A percentile compares a stretch with the other conserved stretches of the same genome.
phyloP scores from a whole-genome alignment of 2,888 invertebrate species.

The Thereva nobilitata region DNA sequence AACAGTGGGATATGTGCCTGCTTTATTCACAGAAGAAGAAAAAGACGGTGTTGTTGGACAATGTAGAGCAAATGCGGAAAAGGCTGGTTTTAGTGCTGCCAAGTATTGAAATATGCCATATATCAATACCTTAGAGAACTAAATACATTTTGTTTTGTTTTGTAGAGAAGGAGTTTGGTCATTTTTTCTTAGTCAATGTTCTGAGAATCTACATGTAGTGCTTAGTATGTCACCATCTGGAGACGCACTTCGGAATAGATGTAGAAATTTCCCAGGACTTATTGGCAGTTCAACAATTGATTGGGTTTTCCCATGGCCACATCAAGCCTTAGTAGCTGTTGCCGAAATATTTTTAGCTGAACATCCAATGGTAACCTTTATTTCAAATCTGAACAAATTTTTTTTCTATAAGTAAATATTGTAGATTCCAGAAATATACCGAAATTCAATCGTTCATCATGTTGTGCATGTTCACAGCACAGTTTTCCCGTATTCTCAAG shows the following conservation, averaged over 20 bases:
- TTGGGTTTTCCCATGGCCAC: slow-evolving; percentile 94
- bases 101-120: slow-evolving; percentile 61
- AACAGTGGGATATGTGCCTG: slow-evolving; percentile 85
- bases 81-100: slow-evolving; percentile 72
- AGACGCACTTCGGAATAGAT: slow-evolving; percentile 78
- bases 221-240: slow-evolving; percentile 89
- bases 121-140: not conserved
- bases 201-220: slow-evolving; percentile 87
- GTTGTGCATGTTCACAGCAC: slow-evolving; percentile 84
- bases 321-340: slow-evolving; percentile 84
- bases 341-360: slow-evolving; percentile 83
- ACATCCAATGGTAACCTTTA: slow-evolving; percentile 60
- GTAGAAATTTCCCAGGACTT: slow-evolving; percentile 88
- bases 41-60: slow-evolving; percentile 77
- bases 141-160: slow-evolving; percentile 7
- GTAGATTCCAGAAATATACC: slow-evolving; percentile 69
- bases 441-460: slow-evolving; percentile 76
- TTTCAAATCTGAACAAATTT: not conserved
- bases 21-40: slow-evolving; percentile 85
- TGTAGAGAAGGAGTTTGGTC: slow-evolving; percentile 81
- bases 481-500: slow-evolving; percentile 70
- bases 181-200: slow-evolving; percentile 76
- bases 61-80: slow-evolving; percentile 70
- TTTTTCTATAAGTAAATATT: slow-evolving; percentile 1
- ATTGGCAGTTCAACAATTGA: slow-evolving; percentile 92